Evolutionary conservation across 2,888 invertebrate species (phyloP), one percentile per base, ranked within the genome.

Genomic region (Meteorus cinctellus): DNA sequence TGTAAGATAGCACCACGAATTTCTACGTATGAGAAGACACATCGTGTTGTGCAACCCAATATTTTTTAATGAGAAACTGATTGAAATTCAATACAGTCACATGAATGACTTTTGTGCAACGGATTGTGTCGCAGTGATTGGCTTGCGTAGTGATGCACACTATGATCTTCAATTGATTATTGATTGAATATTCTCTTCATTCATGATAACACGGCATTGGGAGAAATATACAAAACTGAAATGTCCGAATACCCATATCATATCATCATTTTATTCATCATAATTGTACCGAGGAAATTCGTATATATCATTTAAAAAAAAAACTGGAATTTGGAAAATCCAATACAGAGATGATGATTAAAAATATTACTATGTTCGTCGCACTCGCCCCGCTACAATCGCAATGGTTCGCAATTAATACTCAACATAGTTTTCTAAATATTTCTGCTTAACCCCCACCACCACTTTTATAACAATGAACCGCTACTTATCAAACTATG

Each of bases 351-450:
- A 34, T 34, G 5, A 34, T 34, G 4, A 34, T 34, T 8, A 6
- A 8, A 34, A 34, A 34, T 34, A 6, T 4, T 34, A 34, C 2
- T 8, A 34, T 34, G 8, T 34, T 45, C 34, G 0, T 2, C 8
- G 2, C 34, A 8, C 8, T 34, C 45, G n/a, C 62, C 51, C 41
- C 71, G 41, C 19, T 63, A n/a, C 6, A 67, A 63, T n/a, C 41
- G 67, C 41, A 62, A 76, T 68, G 41, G 19, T 34, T 41, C 27
- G 66, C 31, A 62, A 67, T 71, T 59, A 59, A 31, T 68, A 63
- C 68, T 78, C 78, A 77, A 73, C 79, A 75, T 34, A 74, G 77
- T 79, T 76, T 73, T 78, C 80, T 76, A 80, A 55, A 81, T 81
- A 80, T 76, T 76, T 65, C 75, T 60, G 80, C 80, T 81, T 78